These are phyloP conservation scores for Eriosoma lanigerum DNA, from an alignment of 1,140 invertebrate genomes.

Conservation along the genomic window DNA sequence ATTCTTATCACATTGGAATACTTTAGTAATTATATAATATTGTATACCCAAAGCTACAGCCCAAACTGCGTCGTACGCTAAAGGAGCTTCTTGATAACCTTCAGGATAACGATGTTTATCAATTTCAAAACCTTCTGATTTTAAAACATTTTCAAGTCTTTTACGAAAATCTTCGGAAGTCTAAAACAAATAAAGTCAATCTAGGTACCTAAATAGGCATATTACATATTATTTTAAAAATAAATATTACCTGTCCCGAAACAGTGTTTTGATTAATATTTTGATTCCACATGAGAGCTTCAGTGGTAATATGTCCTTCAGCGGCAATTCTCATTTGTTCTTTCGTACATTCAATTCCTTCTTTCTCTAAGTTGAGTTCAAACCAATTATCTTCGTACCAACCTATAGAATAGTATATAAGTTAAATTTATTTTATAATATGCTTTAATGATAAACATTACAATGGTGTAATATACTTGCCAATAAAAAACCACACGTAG, in stretches of 20 bases:
- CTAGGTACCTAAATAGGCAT: background rate
- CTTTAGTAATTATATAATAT: background rate
- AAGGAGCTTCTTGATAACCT: constrained; percentile 95
- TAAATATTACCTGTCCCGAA: constrained; percentile 77
- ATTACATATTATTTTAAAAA: too few species aligned
- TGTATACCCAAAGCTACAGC: constrained; percentile 82
- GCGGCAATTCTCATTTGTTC: constrained; percentile 92
- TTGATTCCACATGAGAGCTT: constrained; percentile 97
- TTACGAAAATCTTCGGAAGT: constrained; percentile 64
- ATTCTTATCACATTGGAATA: background rate
- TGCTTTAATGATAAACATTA: too few species aligned
- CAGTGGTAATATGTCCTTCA: constrained; percentile 96
- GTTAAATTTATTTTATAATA: too few species aligned
- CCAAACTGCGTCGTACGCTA: constrained; percentile 99
- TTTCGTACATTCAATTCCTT: constrained; percentile 86
- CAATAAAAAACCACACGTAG: constrained; percentile 99
- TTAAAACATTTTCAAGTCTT: constrained; percentile 76
- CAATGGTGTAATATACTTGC: constrained; percentile 62
- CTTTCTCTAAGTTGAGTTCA: constrained; percentile 81
- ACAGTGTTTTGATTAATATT: constrained; percentile 85
- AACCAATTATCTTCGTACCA: constrained; percentile 99
- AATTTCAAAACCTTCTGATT: constrained; percentile 78
- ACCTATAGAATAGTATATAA: constrained; percentile 60
- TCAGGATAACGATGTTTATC: constrained; percentile 81
- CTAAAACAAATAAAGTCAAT: constrained; percentile 63